phyloP scores from a whole-genome alignment of 2,888 invertebrate genomes.

The Noctua janthina region DNA sequence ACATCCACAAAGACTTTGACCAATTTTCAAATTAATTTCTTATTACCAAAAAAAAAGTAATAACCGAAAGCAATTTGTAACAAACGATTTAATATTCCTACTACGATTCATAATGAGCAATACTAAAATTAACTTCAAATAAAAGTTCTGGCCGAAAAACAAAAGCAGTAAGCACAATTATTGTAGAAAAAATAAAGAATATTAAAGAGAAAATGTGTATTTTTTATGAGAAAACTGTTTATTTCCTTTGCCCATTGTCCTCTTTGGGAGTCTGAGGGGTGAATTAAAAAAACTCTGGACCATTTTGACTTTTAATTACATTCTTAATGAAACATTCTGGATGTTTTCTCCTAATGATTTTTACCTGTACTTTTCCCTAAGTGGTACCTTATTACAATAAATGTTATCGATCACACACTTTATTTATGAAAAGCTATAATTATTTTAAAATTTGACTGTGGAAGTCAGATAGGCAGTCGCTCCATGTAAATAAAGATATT shows the following conservation, averaged over 20 bases:
- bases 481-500: neutral
- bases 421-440: neutral
- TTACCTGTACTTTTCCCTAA: neutral
- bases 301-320: constrained; percentile 77
- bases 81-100: constrained; percentile 2
- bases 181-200: constrained; percentile 36
- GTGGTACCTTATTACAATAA: neutral
- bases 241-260: constrained; percentile 68
- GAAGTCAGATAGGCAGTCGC: neutral
- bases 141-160: constrained; percentile 24
- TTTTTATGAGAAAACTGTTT: constrained; percentile 67
- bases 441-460: neutral
- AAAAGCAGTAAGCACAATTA: constrained; percentile 26
- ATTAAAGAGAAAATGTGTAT: constrained; percentile 46
- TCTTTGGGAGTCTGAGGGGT: constrained; percentile 61
- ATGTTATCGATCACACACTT: neutral
- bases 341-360: constrained; percentile 62
- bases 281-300: constrained; percentile 71
- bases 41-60: constrained; percentile 4
- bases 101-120: constrained; percentile 24
- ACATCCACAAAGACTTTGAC: neutral
- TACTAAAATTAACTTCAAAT: constrained; percentile 27
- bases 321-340: constrained; percentile 76
- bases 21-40: constrained; percentile 28
- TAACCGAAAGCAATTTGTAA: constrained; percentile 31